Percentiles rank a stretch among this genome's conserved stretches.
phyloP scores from a whole-genome alignment of 2,888 invertebrate genomes.

The Drosophila histrio region DNA sequence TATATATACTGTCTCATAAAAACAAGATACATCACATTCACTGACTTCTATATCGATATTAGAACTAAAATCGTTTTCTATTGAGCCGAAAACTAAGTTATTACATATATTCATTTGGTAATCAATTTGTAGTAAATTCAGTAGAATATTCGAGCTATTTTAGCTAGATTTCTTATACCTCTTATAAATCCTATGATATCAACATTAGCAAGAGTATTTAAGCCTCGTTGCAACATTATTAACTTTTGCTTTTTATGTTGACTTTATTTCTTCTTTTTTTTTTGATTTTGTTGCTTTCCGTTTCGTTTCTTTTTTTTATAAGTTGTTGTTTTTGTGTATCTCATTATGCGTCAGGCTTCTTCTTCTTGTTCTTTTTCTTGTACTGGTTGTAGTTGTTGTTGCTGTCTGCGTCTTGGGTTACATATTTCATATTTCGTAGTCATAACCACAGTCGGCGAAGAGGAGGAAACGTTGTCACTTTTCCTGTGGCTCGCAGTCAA shows the following conservation, averaged over 20 bases:
- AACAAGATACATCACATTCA: too few relatives aligned
- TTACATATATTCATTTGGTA: too few relatives aligned
- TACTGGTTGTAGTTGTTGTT: conserved; percentile 23
- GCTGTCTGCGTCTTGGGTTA: conserved; percentile 69
- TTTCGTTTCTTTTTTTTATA: conserved; percentile 46
- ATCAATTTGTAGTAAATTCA: too few relatives aligned
- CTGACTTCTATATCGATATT: too few relatives aligned
- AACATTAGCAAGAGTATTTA: conserved; percentile 31
- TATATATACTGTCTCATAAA: too few relatives aligned
- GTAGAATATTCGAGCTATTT: too few relatives aligned
- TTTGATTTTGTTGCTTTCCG: conserved; percentile 56
- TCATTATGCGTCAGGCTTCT: conserved; percentile 70
- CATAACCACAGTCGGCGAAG: conserved; percentile 37
- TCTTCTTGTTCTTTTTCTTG: conserved; percentile 3
- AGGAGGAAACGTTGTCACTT: conserved; percentile 44
- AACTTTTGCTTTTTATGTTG: conserved; percentile 25
- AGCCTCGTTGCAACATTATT: conserved; percentile 7
- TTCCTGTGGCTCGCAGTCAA: conserved; percentile 31
- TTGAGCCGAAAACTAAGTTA: too few relatives aligned
- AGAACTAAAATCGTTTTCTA: too few relatives aligned
- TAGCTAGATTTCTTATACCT: too few relatives aligned
- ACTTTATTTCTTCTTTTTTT: background rate
- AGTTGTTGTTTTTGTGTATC: conserved; percentile 50
- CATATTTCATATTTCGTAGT: conserved; percentile 75
- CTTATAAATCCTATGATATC: background rate